phyloP scores from a whole-genome alignment of 2,113 vertebrate species.

The Echinops telfairi region DNA sequence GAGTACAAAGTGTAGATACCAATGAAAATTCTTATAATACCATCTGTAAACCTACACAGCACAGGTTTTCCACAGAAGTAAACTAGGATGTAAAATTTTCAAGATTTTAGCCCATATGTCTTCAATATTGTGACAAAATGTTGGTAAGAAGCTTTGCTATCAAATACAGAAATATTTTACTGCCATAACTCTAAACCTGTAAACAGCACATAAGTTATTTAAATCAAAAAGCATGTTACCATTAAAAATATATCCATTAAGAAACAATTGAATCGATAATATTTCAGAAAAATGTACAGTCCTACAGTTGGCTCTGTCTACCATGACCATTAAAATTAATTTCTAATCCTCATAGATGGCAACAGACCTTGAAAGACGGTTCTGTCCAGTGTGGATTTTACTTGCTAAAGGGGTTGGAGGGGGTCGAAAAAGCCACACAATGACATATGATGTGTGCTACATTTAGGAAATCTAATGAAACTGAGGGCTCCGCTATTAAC shows the following conservation, averaged over 20 bases:
- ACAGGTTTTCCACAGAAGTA: neutral
- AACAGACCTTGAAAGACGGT: neutral
- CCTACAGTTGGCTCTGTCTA: neutral
- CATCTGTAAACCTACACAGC: neutral
- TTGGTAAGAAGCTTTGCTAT: slow-evolving; percentile 21
- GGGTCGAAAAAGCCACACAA: slow-evolving; percentile 65
- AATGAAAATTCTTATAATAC: rapidly evolving
- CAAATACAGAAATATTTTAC: slow-evolving; percentile 69
- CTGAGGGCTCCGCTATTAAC: slow-evolving; percentile 91
- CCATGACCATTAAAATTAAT: slow-evolving; percentile 63
- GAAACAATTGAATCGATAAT: neutral
- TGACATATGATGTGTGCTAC: slow-evolving; percentile 88
- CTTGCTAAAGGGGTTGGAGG: neutral
- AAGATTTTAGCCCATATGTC: neutral
- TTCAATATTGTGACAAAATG: neutral
- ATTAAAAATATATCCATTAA: neutral
- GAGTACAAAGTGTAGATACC: rapidly evolving
- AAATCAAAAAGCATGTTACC: slow-evolving; percentile 66
- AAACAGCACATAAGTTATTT: slow-evolving; percentile 79
- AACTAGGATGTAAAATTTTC: neutral
- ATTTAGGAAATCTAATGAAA: slow-evolving; percentile 91
- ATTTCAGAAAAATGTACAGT: neutral
- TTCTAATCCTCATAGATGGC: slow-evolving; percentile 33
- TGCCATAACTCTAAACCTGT: slow-evolving; percentile 62
- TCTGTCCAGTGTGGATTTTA: slow-evolving; percentile 53